Conservation (phyloP, 2,797 vertebrate genomes). For the Semotilus atromaculatus region DNA sequence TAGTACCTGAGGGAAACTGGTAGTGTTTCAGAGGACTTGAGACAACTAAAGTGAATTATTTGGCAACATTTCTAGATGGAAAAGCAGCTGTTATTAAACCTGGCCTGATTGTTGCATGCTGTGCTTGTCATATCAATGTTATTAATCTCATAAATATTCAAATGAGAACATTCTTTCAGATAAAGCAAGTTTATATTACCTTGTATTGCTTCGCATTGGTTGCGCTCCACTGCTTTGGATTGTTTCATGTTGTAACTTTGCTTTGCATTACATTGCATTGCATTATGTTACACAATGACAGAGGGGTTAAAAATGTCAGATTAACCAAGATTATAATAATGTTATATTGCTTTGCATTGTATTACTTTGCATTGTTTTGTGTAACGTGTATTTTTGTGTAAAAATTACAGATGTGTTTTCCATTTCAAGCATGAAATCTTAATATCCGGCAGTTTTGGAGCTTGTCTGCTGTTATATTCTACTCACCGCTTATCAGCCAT, state of each 20-base stretch:
- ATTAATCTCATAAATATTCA: background rate
- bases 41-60: background rate
- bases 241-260: too few species aligned
- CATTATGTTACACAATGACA: background rate
- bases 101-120: background rate
- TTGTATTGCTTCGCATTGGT: background rate
- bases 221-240: background rate
- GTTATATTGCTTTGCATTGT: too few species aligned
- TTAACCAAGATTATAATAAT: background rate
- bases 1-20: conserved; percentile 12
- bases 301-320: too few species aligned
- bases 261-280: background rate
- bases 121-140: background rate
- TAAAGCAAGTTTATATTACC: background rate
- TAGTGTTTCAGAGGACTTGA: background rate
- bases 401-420: background rate
- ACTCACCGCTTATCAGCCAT: background rate
- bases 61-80: background rate
- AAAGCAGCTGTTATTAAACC: background rate
- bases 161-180: background rate
- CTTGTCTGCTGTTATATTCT: background rate
- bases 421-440: background rate
- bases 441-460: background rate
- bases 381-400: too few species aligned
- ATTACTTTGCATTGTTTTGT: background rate